phyloP scores from a whole-genome alignment of 2,797 vertebrate species.

The Mormyrus proboscirostris region DNA sequence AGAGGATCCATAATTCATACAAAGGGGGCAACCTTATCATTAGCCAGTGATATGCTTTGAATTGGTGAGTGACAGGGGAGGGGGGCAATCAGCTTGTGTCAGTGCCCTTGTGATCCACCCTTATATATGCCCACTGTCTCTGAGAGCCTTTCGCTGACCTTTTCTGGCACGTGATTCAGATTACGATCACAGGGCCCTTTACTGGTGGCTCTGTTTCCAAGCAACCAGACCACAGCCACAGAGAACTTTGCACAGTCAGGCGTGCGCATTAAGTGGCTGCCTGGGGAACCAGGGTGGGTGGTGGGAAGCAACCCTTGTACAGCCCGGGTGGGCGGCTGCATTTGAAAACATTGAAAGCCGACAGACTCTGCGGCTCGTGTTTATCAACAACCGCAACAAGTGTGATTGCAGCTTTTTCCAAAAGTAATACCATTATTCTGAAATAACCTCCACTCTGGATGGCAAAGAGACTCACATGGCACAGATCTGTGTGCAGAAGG shows the following conservation, averaged over 20 bases:
- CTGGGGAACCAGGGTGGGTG: background rate
- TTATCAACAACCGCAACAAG: background rate
- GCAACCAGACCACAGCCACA: background rate
- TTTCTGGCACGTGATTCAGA: background rate
- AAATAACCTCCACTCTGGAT: background rate
- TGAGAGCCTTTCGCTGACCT: background rate
- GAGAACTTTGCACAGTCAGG: constrained; percentile 2
- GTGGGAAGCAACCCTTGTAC: background rate
- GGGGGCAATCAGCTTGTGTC: background rate
- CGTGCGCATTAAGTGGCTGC: background rate
- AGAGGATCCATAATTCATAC: background rate
- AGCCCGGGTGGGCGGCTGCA: background rate
- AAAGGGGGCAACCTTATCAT: background rate
- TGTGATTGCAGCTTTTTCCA: background rate
- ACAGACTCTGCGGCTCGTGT: background rate
- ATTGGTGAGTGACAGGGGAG: background rate
- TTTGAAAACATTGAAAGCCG: background rate
- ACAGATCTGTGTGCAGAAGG: background rate
- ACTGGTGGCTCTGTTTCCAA: background rate
- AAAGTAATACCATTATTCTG: background rate
- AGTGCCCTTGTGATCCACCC: background rate
- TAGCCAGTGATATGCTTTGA: background rate
- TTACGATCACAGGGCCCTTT: background rate
- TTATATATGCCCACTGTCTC: background rate
- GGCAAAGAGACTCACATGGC: background rate